These are phyloP conservation scores for Homalodisca vitripennis DNA, from an alignment of 1,140 invertebrate species.

Conservation along the genomic window DNA sequence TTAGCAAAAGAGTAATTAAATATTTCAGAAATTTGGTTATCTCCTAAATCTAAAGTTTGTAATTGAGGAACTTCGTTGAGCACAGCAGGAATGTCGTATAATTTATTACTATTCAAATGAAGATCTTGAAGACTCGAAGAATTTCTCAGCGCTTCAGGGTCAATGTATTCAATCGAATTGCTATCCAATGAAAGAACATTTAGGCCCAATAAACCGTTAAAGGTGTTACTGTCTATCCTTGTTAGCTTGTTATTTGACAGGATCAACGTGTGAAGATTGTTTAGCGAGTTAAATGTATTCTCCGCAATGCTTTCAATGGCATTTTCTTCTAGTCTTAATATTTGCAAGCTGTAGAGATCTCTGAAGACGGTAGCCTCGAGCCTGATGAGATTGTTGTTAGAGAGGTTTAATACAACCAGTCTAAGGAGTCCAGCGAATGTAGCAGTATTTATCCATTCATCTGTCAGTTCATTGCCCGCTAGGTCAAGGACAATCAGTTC, in stretches of 20 bases:
- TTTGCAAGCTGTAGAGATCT: slow-evolving; percentile 77
- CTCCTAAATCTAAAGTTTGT: slow-evolving; percentile 83
- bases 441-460: slow-evolving; percentile 83
- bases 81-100: slow-evolving; percentile 81
- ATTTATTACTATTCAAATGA: slow-evolving; percentile 84
- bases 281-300: slow-evolving; percentile 76
- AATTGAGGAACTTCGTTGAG: slow-evolving; percentile 75
- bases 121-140: slow-evolving; percentile 82
- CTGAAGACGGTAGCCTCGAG: slow-evolving; percentile 77
- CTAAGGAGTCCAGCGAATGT: slow-evolving; percentile 81
- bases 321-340: slow-evolving; percentile 80
- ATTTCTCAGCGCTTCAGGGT: slow-evolving; percentile 78
- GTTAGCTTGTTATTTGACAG: slow-evolving; percentile 83
- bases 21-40: slow-evolving; percentile 83
- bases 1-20: slow-evolving; percentile 77
- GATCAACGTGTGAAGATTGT: slow-evolving; percentile 80
- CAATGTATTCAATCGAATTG: slow-evolving; percentile 75
- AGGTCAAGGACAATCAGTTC: slow-evolving; percentile 81
- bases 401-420: slow-evolving; percentile 77
- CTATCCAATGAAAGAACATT: slow-evolving; percentile 80
- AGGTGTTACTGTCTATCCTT: slow-evolving; percentile 71
- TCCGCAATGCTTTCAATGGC: slow-evolving; percentile 76
- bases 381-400: slow-evolving; percentile 74
- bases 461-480: slow-evolving; percentile 80
- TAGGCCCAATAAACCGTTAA: slow-evolving; percentile 74